A percentile compares a stretch with the other conserved stretches of the same genome.
phyloP scores from a whole-genome alignment of 2,113 vertebrate genomes.

The Sinosuthora webbiana region DNA sequence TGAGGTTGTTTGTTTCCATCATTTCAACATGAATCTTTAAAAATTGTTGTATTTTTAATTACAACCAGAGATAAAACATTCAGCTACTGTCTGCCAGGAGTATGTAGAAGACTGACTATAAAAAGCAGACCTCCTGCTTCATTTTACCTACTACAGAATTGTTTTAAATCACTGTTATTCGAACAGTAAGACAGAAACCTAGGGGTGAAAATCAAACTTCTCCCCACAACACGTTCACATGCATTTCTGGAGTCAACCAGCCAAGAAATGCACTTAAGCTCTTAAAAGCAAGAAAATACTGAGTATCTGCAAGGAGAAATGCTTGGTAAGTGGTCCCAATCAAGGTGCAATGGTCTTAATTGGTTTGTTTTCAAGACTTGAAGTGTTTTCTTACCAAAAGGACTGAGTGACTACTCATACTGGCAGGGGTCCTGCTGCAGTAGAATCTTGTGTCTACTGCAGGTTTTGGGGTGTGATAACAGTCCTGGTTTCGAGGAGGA shows the following conservation, averaged over 20 bases:
- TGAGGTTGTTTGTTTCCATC: background rate
- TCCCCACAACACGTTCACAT: background rate
- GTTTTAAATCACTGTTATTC: background rate
- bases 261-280: background rate
- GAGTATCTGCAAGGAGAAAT: background rate
- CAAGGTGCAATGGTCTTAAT: background rate
- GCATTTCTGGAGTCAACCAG: background rate
- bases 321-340: background rate
- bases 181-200: background rate
- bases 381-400: background rate
- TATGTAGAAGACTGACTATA: background rate
- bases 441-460: background rate
- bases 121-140: background rate
- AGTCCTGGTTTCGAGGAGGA: background rate
- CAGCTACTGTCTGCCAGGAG: background rate
- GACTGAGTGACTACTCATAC: background rate
- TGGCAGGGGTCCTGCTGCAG: background rate
- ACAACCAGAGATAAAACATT: background rate
- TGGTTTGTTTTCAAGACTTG: background rate
- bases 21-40: background rate
- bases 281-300: background rate
- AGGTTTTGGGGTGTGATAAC: background rate
- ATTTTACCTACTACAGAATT: background rate
- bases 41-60: background rate
- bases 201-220: background rate